These are phyloP conservation scores for Pyrocoelia pectoralis DNA, from an alignment of 2,888 invertebrate genomes.

Conservation along the genomic window DNA sequence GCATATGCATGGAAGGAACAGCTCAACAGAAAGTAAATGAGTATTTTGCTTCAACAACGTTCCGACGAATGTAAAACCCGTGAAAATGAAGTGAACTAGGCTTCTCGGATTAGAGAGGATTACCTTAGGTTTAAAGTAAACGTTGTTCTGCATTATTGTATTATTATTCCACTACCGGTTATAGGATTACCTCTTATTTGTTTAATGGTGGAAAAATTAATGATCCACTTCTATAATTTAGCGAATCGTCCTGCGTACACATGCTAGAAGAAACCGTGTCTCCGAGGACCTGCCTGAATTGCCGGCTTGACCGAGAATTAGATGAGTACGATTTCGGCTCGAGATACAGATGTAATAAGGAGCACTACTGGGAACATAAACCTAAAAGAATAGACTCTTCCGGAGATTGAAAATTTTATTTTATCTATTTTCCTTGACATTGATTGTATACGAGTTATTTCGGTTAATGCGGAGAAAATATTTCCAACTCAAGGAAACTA, in stretches of 20 bases:
- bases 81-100: conserved; percentile 27
- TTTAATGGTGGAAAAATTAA: conserved; percentile 28
- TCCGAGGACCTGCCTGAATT: conserved; percentile 42
- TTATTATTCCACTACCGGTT: background rate
- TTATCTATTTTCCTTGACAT: conserved; percentile 29
- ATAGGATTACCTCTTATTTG: conserved; percentile 17
- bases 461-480: no score
- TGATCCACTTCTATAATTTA: conserved; percentile 25
- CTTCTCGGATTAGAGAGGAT: conserved; percentile 28
- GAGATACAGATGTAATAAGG: conserved; percentile 47
- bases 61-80: conserved; percentile 19
- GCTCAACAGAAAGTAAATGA: conserved; percentile 16
- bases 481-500: no score
- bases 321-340: conserved; percentile 47
- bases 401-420: conserved; percentile 32
- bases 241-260: conserved; percentile 3
- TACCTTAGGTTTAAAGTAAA: conserved; percentile 27
- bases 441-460: conserved; percentile 10
- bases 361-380: conserved; percentile 46
- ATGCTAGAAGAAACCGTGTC: conserved; percentile 27
- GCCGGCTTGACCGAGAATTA: conserved; percentile 49
- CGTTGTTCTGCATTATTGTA: conserved; percentile 20
- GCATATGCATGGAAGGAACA: conserved; percentile 21
- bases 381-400: conserved; percentile 45
- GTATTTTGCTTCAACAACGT: no score